These are phyloP conservation scores for Brachionus paranguensis DNA, from an alignment of 1,140 invertebrate genomes.

Conservation along the genomic window DNA sequence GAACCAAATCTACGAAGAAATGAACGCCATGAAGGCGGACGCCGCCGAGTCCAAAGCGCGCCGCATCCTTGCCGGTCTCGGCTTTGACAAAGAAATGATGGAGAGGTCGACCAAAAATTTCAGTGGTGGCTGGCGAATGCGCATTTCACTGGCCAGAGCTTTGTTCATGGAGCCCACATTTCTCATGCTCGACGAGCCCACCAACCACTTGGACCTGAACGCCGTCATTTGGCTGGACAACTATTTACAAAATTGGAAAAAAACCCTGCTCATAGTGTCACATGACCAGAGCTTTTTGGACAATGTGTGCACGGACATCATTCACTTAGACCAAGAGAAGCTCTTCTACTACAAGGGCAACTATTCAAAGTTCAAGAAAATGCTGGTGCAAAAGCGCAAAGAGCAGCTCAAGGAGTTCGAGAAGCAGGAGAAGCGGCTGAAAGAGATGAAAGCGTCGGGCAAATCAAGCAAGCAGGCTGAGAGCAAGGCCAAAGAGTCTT, in stretches of 20 bases:
- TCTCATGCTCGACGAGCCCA: constrained; percentile 89
- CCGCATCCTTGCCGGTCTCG: constrained; percentile 89
- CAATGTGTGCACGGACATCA: constrained; percentile 97
- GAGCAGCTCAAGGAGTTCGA: constrained; percentile 96
- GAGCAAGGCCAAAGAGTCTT: constrained; percentile 80
- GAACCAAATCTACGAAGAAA: constrained; percentile 84
- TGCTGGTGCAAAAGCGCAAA: constrained; percentile 88
- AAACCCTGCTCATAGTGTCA: constrained; percentile 90
- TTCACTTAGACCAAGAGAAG: constrained; percentile 89
- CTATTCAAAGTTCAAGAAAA: constrained; percentile 89
- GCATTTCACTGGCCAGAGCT: constrained; percentile 79
- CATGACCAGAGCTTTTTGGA: constrained; percentile 99
- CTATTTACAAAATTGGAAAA: constrained; percentile 94
- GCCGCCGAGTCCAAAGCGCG: constrained; percentile 88
- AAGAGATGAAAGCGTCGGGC: constrained; percentile 86
- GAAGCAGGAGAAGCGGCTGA: constrained; percentile 90
- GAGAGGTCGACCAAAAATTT: constrained; percentile 86
- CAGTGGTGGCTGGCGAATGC: constrained; percentile 97
- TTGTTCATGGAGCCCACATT: constrained; percentile 80
- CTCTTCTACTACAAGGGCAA: constrained; percentile 96
- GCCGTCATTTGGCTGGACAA: constrained; percentile 99
- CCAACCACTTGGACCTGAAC: constrained; percentile 78
- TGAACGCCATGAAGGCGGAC: constrained; percentile 91
- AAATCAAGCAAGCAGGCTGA: constrained; percentile 90
- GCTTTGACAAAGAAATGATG: constrained; percentile 90